These are phyloP conservation scores for Eupithecia subfuscata DNA, from an alignment of 2,888 invertebrate genomes.

Conservation along the genomic window DNA sequence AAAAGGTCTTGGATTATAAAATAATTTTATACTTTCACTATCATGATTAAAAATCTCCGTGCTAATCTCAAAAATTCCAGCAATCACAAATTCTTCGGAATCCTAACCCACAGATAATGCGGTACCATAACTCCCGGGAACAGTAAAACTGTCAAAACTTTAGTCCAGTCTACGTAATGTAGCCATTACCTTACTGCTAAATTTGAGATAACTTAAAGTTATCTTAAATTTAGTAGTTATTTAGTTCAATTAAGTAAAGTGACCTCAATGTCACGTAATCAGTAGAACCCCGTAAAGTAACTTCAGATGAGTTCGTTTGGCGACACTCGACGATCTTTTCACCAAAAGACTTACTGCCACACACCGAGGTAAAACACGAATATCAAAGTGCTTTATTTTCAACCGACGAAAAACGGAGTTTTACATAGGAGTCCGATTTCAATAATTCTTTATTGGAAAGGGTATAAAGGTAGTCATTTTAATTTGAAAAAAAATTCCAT, in stretches of 20 bases:
- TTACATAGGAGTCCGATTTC: too few species aligned
- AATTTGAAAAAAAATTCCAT: too few species aligned
- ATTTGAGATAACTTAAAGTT: slow-evolving; percentile 23
- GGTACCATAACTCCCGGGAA: slow-evolving; percentile 33
- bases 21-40: background rate
- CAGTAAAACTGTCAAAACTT: slow-evolving; percentile 46
- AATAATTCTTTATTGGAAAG: too few species aligned
- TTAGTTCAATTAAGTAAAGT: background rate
- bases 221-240: too few species aligned
- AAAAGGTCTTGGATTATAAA: background rate
- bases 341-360: background rate
- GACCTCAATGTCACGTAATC: slow-evolving; percentile 7
- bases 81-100: slow-evolving; percentile 25
- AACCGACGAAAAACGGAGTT: too few species aligned
- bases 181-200: slow-evolving; percentile 36
- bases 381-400: too few species aligned
- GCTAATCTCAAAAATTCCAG: slow-evolving; percentile 12
- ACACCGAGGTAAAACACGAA: too few species aligned
- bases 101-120: slow-evolving; percentile 34
- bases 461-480: too few species aligned
- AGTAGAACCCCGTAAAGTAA: background rate
- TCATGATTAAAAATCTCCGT: slow-evolving; percentile 11
- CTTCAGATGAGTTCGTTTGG: background rate
- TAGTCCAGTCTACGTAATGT: slow-evolving; percentile 40
- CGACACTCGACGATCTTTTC: background rate